These are phyloP conservation scores for Drosophila obscura DNA, from an alignment of 1,140 invertebrate genomes.

Conservation along the genomic window DNA sequence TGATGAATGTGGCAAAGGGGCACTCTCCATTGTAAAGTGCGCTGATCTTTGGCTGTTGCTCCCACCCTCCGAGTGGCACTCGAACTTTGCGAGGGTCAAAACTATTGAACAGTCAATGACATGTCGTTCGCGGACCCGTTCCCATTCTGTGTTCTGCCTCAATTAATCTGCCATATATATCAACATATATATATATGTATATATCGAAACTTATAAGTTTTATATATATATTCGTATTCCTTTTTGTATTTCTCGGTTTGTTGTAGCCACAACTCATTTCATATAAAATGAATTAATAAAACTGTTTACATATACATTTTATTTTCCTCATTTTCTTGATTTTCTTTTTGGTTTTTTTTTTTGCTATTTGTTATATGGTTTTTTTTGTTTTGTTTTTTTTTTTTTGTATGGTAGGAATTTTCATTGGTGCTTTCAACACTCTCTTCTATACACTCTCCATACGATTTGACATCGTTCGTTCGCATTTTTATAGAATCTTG, in stretches of 20 bases:
- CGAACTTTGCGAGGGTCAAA: constrained; percentile 79
- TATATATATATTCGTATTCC: constrained; percentile 19
- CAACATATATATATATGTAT: constrained; percentile 3
- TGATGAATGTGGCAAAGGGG: no score
- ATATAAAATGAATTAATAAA: constrained; percentile 55
- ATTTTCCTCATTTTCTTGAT: constrained; percentile 5
- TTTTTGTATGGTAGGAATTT: constrained; percentile 64
- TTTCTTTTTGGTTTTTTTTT: constrained; percentile 26
- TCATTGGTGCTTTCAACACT: constrained; percentile 70
- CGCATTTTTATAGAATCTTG: constrained; percentile 69
- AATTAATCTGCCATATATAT: constrained; percentile 63
- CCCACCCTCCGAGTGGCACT: constrained; percentile 22
- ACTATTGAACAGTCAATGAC: constrained; percentile 79
- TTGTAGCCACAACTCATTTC: constrained; percentile 14
- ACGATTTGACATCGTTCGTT: constrained; percentile 54
- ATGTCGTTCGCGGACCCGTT: constrained; percentile 31
- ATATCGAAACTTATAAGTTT: constrained; percentile 73
- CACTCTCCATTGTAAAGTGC: constrained; percentile 60
- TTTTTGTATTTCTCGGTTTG: neutral
- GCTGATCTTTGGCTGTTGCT: constrained; percentile 63
- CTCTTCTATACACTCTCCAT: constrained; percentile 29
- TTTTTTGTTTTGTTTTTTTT: constrained; percentile 16
- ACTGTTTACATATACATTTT: constrained; percentile 38
- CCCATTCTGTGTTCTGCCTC: constrained; percentile 37
- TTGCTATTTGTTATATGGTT: constrained; percentile 38